phyloP scores from a whole-genome alignment of 1,140 invertebrate genomes.

The Neuroterus valhalla region DNA sequence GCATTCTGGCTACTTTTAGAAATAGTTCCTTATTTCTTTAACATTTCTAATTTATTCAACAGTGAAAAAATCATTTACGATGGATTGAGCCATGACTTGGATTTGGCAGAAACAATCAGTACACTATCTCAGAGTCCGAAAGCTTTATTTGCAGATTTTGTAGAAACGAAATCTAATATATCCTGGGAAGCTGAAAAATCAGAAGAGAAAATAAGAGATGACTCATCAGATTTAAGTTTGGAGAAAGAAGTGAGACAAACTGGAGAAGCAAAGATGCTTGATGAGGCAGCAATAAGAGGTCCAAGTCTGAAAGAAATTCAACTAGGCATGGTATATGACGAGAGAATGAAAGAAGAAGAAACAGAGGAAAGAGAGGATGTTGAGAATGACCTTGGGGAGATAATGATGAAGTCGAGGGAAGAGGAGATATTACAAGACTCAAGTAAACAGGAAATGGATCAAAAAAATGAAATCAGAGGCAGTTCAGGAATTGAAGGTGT shows the following conservation, averaged over 20 bases:
- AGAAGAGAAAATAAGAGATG: background rate
- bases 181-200: background rate
- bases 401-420: background rate
- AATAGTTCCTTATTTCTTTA: too few relatives aligned
- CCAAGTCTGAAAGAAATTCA: background rate
- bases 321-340: background rate
- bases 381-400: background rate
- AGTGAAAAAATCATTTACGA: too few relatives aligned
- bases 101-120: too few relatives aligned
- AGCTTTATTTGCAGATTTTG: background rate
- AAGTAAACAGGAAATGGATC: constrained; percentile 3
- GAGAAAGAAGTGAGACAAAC: background rate
- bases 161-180: background rate
- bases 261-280: background rate
- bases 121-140: too few relatives aligned
- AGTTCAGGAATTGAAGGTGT: background rate
- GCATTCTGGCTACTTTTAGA: too few relatives aligned
- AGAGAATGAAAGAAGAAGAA: background rate
- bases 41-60: too few relatives aligned
- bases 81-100: too few relatives aligned
- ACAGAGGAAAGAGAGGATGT: background rate
- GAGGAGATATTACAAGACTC: background rate
- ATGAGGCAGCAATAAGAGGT: background rate
- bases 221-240: background rate
- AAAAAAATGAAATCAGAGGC: background rate